A percentile compares a stretch with the other conserved stretches of the same genome.
These are phyloP conservation scores for Thunnus thynnus DNA, from an alignment of 2,113 vertebrate genomes.

Conservation along the genomic window DNA sequence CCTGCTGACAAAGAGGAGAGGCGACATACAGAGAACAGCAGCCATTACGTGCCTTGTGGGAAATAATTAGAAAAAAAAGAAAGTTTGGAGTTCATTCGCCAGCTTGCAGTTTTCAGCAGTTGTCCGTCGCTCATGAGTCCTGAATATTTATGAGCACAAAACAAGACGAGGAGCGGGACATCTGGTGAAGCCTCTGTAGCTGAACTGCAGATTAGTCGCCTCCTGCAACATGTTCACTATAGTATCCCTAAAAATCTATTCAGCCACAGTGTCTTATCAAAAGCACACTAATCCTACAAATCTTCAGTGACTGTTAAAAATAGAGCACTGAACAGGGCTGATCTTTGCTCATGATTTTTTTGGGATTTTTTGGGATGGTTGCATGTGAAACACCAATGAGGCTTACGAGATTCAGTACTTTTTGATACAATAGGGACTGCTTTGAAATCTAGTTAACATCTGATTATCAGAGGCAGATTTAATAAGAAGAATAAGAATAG, in stretches of 20 bases:
- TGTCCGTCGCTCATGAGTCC: neutral
- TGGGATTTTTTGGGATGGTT: neutral
- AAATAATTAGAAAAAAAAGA: slow-evolving; percentile 28
- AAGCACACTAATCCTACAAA: slow-evolving; percentile 21
- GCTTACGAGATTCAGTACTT: too few species aligned
- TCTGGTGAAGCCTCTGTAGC: slow-evolving; percentile 43
- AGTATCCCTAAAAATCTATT: neutral
- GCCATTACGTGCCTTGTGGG: slow-evolving; percentile 1
- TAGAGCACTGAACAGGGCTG: neutral
- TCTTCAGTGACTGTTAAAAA: neutral
- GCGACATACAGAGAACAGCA: neutral
- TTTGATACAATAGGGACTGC: neutral
- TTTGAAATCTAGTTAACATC: neutral
- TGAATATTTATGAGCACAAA: slow-evolving; percentile 19
- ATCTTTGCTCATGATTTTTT: neutral
- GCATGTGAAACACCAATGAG: too few species aligned
- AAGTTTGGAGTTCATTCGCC: neutral
- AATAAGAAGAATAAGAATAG: neutral
- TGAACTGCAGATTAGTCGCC: slow-evolving; percentile 29
- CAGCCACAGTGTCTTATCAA: neutral
- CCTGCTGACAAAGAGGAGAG: slow-evolving; percentile 11
- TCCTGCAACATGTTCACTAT: slow-evolving; percentile 28
- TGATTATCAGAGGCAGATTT: neutral
- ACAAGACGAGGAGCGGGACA: slow-evolving; percentile 21
- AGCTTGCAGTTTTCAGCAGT: neutral